These are phyloP conservation scores for Lagorchestes hirsutus DNA, from an alignment of 2,797 vertebrate species.

Conservation along the genomic window DNA sequence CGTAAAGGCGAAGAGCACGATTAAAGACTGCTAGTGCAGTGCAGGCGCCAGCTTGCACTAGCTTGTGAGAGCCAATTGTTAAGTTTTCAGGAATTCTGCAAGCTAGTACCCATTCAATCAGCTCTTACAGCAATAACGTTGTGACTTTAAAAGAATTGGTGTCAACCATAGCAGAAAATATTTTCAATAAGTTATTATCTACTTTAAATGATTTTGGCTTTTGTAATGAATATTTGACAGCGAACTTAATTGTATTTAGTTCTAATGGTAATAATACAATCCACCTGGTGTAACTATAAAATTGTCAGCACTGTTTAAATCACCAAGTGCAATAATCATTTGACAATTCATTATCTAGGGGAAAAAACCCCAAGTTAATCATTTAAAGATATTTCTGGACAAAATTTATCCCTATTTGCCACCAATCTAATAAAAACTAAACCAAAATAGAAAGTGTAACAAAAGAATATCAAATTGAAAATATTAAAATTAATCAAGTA, in stretches of 20 bases:
- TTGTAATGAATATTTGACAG: not conserved
- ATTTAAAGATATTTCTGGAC: not conserved
- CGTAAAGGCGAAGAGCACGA: not conserved
- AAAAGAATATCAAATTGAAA: not conserved
- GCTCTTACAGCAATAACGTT: not conserved
- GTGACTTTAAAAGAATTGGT: not conserved
- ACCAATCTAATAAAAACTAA: not conserved
- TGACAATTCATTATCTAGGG: not conserved
- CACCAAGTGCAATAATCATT: not conserved
- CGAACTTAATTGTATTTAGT: not conserved
- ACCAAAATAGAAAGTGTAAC: not conserved
- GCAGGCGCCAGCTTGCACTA: not conserved
- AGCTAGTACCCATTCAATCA: not conserved
- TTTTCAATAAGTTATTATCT: not conserved
- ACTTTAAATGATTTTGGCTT: not conserved
- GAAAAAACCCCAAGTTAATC: not conserved
- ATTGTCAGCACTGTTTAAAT: not conserved
- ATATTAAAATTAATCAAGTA: not conserved
- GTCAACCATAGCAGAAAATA: not conserved
- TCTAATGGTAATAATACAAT: not conserved
- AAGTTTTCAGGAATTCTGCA: no score
- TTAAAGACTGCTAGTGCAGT: not conserved
- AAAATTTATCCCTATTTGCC: not conserved
- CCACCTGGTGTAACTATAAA: not conserved
- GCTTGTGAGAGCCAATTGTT: no score